These are phyloP conservation scores for Campoletis raptor DNA, from an alignment of 2,888 invertebrate genomes.

Conservation along the genomic window DNA sequence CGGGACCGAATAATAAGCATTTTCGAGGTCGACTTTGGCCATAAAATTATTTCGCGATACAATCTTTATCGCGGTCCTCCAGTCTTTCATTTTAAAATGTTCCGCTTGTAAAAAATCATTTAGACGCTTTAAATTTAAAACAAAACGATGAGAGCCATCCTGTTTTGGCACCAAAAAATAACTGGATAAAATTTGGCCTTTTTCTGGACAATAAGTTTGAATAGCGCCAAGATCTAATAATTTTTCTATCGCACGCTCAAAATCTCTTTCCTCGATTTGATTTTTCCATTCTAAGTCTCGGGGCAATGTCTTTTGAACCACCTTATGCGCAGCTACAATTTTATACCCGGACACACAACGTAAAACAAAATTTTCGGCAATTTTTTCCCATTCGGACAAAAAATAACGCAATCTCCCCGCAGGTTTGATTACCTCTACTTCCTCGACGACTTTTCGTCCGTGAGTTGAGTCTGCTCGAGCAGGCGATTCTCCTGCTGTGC, in stretches of 20 bases:
- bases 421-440: no score
- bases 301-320: constrained; percentile 16
- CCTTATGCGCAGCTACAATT: constrained; percentile 18
- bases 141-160: constrained; percentile 63
- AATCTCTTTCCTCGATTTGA: constrained; percentile 1
- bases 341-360: constrained; percentile 38
- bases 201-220: not conserved
- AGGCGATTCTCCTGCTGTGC: constrained; percentile 1
- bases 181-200: constrained; percentile 54
- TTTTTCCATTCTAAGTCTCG: not conserved
- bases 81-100: constrained; percentile 70
- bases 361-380: constrained; percentile 44
- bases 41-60: constrained; percentile 63
- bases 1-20: constrained; percentile 70
- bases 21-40: constrained; percentile 66
- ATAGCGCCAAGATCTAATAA: no score
- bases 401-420: constrained; percentile 31
- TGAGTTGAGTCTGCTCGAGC: no score
- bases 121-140: constrained; percentile 53
- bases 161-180: constrained; percentile 67
- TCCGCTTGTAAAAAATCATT: constrained; percentile 58
- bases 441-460: no score
- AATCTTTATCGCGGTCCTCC: constrained; percentile 61
- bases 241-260: not conserved
- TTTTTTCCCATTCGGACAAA: constrained; percentile 26